Evolutionary conservation across 2,113 vertebrate genomes (phyloP), one percentile per base, ranked within the genome.

Genomic region (Engystomops pustulosus): DNA sequence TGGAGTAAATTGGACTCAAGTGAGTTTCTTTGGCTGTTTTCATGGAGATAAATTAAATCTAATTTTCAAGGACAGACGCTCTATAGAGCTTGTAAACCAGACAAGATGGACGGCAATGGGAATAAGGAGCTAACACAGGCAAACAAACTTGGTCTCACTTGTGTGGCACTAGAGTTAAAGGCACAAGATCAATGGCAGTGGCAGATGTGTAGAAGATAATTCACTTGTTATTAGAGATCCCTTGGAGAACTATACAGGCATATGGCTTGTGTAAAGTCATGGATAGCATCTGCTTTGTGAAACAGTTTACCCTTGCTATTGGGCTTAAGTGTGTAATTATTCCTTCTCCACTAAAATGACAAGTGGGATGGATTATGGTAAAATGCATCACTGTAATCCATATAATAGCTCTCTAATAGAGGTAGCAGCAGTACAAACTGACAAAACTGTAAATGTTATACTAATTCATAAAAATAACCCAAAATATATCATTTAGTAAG

Each of bases 161-260:
- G 47, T 81, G 67, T 71, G 47, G 72, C 47, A 72, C 49, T 58
- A 30, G 30, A 71, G 44, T n/a, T 55, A 41, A 38, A 55, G 45
- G 67, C 15, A 70, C 79, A 71, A 80, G 49, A 36, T 81, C 80
- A 51, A 38, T 55, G 47, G 32, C 65, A 51, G 49, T 25, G 49
- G 14, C 80, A 81, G 80, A 81, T 81, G 80, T 44, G 32, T 58
- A 15, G 47, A 81, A 71, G 67, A 81, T 71, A 81, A 81, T 58
- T 55, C n/a, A 55, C 47, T 51, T 58, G 80, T 71, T 81, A 71
- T 81, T 81, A 58, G 44, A 55, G 34, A 27, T 71, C 34, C 49
- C 68, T 71, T 17, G 17, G 67, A 72, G 80, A 44, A 44, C 68
- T 55, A 32, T 67, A 47, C 62, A 69, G 27, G 20, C 79, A 80